Evolutionary conservation across 2,797 vertebrate genomes (phyloP), one percentile per base, ranked within the genome.

Genomic region (Vespertilio murinus): DNA sequence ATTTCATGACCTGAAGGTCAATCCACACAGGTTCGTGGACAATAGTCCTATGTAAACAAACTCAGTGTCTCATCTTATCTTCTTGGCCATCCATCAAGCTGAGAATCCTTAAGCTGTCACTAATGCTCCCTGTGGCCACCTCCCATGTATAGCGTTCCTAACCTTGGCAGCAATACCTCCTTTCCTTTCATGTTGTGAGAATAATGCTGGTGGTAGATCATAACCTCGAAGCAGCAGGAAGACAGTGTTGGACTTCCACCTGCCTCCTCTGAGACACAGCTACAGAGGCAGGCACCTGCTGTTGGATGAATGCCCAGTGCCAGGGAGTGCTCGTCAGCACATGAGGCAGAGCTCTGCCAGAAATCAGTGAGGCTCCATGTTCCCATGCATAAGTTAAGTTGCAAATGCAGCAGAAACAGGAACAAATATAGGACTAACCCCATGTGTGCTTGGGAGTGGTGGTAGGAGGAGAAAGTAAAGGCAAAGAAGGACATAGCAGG

Each of bases 1-100:
- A 87, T 93, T 90, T 91, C 54, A 74, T 91, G 96, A 95, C 95
- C 95, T 95, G 88, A 96, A 97, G 94, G 94, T 96, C 93, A 90
- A 35, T n/a, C n/a, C 38, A 79, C 59, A 81, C 74, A 84, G 90
- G 38, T 83, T 95, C 82, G 94, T 49, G 38, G 70, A 93, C 94
- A 93, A 92, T 35, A 88, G 67, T 74, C 67, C 49, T 77, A 92
- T 70, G 82, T 91, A 93, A 95, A 96, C 83, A 93, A 70, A 65
- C 89, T 77, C 93, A 92, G 64, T 56, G 88, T 95, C 94, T 94
- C 54, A 80, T 92, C 90, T 52, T 59, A 88, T 95, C 69, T 83
- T 88, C 78, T 61, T 93, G 6, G 3, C 11, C 73, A 89, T 93
- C 70, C 90, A 96, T 94, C 71, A 82, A 93, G 38, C 65, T 82